Percentiles rank a stretch among this genome's conserved stretches.
Conservation (phyloP, 2,113 vertebrate genomes). For the Mastomys coucha region DNA sequence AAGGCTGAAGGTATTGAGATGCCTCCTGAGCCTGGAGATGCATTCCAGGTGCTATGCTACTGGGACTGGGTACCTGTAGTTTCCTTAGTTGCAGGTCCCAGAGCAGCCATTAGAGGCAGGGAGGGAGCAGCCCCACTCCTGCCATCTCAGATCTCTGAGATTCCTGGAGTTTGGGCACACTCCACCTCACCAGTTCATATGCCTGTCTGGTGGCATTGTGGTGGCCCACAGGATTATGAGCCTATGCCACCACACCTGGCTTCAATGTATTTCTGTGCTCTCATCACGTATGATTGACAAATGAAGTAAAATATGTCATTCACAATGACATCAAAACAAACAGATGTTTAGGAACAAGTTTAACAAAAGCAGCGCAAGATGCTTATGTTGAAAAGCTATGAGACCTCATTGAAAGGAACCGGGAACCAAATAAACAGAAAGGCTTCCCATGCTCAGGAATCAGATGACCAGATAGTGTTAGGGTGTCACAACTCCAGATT, state of each 20-base stretch:
- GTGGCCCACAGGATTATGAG: neutral
- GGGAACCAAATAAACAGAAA: neutral
- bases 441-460: neutral
- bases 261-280: neutral
- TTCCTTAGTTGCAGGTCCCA: too few species aligned
- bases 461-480: neutral
- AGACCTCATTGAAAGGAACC: neutral
- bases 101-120: too few species aligned
- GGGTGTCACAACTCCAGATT: neutral
- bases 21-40: too few species aligned
- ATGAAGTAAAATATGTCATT: neutral
- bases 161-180: too few species aligned
- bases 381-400: neutral
- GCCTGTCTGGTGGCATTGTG: too few species aligned
- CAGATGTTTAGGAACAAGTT: constrained; percentile 8
- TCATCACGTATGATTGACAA: neutral
- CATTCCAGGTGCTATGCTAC: too few species aligned
- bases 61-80: too few species aligned
- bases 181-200: too few species aligned
- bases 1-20: too few species aligned
- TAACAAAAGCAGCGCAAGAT: neutral
- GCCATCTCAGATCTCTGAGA: too few species aligned
- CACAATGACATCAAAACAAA: neutral
- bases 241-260: neutral
- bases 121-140: too few species aligned